Conservation (phyloP, 2,113 vertebrate genomes). For the Campylomormyrus tamandua region DNA sequence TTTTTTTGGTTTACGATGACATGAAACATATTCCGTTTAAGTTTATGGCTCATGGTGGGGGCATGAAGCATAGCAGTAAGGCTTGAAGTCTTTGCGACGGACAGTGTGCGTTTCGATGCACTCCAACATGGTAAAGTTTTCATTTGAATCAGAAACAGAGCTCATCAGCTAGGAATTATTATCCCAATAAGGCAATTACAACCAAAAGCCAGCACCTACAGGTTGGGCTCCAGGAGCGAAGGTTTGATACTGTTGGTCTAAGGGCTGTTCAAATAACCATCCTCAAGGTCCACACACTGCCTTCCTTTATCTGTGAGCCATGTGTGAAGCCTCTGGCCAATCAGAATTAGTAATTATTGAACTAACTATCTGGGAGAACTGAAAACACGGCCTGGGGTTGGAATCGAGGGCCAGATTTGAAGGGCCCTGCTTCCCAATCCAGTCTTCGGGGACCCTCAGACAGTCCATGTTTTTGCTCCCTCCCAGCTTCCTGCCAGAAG, state of each 20-base stretch:
- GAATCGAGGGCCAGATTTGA: not conserved
- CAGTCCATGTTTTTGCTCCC: not conserved
- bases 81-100: not conserved
- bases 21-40: not conserved
- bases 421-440: not conserved
- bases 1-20: not conserved
- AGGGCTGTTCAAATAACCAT: not conserved
- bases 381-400: not conserved
- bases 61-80: not conserved
- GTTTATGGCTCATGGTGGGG: not conserved
- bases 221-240: not conserved
- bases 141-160: not conserved
- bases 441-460: not conserved
- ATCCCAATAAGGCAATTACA: not conserved
- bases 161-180: not conserved
- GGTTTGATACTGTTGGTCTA: not conserved
- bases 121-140: not conserved
- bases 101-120: not conserved
- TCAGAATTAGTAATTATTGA: not conserved
- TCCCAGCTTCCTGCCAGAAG: not conserved
- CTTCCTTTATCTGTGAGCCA: not conserved
- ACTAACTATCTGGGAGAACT: not conserved
- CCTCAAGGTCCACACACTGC: not conserved
- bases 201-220: not conserved
- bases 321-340: not conserved